Conservation (phyloP, 2,113 vertebrate genomes). For the Pterocles orientalis region DNA sequence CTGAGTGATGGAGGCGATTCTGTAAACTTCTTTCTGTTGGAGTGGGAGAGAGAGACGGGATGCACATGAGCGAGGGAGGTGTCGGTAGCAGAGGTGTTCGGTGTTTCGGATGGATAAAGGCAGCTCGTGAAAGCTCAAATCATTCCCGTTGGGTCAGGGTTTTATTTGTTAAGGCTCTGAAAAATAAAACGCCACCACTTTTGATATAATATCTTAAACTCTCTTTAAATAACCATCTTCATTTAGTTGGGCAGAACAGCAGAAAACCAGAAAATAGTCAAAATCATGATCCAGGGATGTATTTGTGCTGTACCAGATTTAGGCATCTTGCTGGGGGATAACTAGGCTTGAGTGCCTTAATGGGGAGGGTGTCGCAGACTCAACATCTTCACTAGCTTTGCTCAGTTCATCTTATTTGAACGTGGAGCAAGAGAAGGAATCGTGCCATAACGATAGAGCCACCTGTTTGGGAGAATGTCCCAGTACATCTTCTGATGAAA, state of each 20-base stretch:
- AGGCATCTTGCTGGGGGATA: not conserved
- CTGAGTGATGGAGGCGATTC: not conserved
- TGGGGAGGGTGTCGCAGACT: not conserved
- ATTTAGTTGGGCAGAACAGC: not conserved
- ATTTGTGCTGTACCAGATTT: not conserved
- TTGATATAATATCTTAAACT: not conserved
- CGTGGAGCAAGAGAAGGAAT: not conserved
- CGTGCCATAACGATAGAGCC: rapidly evolving
- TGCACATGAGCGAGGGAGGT: not conserved
- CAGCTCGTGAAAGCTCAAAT: not conserved
- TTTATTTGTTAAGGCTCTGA: not conserved
- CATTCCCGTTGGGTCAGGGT: not conserved
- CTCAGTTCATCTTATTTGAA: not conserved
- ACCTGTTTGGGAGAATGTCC: not conserved
- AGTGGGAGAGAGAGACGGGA: not conserved
- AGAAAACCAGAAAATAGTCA: not conserved
- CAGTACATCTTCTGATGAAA: not conserved
- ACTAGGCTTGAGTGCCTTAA: not conserved
- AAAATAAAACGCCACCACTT: not conserved
- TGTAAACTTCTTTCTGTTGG: not conserved
- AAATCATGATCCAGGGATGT: not conserved
- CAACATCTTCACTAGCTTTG: not conserved
- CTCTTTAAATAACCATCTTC: not conserved
- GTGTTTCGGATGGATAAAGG: not conserved
- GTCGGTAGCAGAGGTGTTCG: not conserved